Base-by-base conservation (phyloP, 2,888 invertebrate species). In the Ennomos quercinarius region DNA sequence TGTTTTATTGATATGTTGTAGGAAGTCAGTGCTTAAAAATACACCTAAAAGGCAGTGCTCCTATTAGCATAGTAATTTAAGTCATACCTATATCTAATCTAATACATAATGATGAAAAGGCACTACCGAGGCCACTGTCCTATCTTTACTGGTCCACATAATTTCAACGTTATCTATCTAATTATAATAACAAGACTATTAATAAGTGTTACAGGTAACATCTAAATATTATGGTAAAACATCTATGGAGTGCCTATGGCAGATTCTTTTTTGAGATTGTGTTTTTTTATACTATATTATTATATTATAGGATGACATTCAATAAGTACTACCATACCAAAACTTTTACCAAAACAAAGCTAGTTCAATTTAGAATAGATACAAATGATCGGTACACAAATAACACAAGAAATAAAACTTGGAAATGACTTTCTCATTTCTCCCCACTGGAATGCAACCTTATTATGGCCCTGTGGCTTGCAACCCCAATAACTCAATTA, bases 71-170 rank as follows among this genome's bases (percentile, higher is more conserved):
- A 59, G 44, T 50, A 57, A 49, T 57, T 54, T 57, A 48, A 27
- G 27, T 53, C 41, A 44, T 54, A n/a, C 43, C 8, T 45, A 57
- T 57, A 12, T 55, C 37, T 56, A 55, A 47, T 76, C 73, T 77
- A 80, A 76, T 75, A 83, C 71, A 77, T 70, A 66, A 64, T 74
- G 65, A 64, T 74, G 65, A 80, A 89, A 89, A 91, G 91, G 91
- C 91, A 91, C 91, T 90, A 91, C 89, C 61, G 77, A 91, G 91
- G 91, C 91, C 90, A 85, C 89, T 82, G 82, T 87, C 77, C 85
- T 88, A 86, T 75, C 62, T 70, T 27, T 75, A 83, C 84, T 91
- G 91, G 91, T 91, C 91, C 91, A 81, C 80, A 74, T 83, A 79
- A 78, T 58, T 72, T 69, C 59, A 61, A 59, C 62, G 59, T 61